These are phyloP conservation scores for Mormyrus lacerda DNA, from an alignment of 2,113 vertebrate genomes.

Conservation along the genomic window DNA sequence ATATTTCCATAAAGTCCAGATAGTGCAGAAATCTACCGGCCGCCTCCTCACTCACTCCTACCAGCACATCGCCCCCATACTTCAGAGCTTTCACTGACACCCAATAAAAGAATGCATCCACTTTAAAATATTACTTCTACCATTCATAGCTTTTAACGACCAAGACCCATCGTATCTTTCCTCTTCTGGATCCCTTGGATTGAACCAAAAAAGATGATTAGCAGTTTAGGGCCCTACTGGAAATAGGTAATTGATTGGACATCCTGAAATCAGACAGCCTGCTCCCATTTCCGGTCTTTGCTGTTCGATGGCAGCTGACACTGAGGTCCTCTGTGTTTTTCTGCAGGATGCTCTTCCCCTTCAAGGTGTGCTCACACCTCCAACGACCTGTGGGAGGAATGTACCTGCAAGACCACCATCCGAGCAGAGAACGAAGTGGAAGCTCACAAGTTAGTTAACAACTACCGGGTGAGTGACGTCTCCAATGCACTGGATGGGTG, in stretches of 20 bases:
- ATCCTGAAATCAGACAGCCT: not conserved
- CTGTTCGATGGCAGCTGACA: not conserved
- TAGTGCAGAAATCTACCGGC: not conserved
- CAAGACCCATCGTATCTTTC: not conserved
- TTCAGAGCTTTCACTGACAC: not conserved
- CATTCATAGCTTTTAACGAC: too few species aligned
- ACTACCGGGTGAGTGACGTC: constrained; percentile 60
- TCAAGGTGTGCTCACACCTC: constrained; percentile 43
- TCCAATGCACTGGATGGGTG: not conserved
- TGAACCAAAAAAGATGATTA: not conserved
- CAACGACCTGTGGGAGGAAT: constrained; percentile 63
- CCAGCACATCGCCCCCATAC: not conserved
- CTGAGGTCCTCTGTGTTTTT: not conserved
- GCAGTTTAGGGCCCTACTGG: not conserved
- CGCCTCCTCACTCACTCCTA: not conserved
- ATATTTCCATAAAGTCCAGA: not conserved
- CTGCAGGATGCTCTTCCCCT: constrained; percentile 34
- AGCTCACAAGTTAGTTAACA: constrained; percentile 74
- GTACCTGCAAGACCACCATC: constrained; percentile 61
- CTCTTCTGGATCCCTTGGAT: not conserved
- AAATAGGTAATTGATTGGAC: not conserved
- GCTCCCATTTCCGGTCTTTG: not conserved
- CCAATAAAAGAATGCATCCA: too few species aligned
- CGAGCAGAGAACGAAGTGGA: constrained; percentile 70
- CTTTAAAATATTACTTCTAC: too few species aligned